Evolutionary conservation across 1,140 invertebrate genomes (phyloP).

Genomic region (Ostrea edulis): DNA sequence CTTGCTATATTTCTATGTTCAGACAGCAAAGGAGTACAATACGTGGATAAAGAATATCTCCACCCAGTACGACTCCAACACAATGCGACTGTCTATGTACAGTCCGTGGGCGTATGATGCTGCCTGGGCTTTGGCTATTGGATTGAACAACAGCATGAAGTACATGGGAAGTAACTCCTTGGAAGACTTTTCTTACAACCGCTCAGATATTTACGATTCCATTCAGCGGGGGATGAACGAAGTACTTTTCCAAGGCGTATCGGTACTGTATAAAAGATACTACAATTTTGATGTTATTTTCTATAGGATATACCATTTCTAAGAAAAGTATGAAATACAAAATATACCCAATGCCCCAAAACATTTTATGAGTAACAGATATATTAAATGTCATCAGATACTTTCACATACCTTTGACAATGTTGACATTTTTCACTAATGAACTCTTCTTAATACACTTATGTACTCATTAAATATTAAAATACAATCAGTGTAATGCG

Average conservation of each 20-base stretch:
- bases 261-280: slow-evolving; percentile 44
- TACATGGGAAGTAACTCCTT: slow-evolving; percentile 47
- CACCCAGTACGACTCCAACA: neutral
- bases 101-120: slow-evolving; percentile 61
- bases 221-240: slow-evolving; percentile 55
- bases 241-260: slow-evolving; percentile 58
- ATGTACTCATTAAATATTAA: too few relatives aligned
- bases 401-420: too few relatives aligned
- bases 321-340: too few relatives aligned
- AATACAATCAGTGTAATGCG: too few relatives aligned
- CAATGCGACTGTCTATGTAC: slow-evolving; percentile 35
- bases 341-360: too few relatives aligned
- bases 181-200: slow-evolving; percentile 59
- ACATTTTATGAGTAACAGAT: too few relatives aligned
- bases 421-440: too few relatives aligned
- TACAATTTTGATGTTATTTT: neutral
- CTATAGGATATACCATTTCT: too few relatives aligned
- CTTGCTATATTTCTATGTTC: neutral
- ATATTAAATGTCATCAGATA: too few relatives aligned
- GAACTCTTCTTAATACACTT: too few relatives aligned
- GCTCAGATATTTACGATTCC: slow-evolving; percentile 41
- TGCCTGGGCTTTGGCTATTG: slow-evolving; percentile 58
- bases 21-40: slow-evolving; percentile 45
- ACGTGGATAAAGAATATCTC: slow-evolving; percentile 40
- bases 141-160: slow-evolving; percentile 57